Evolutionary conservation across 2,797 vertebrate genomes (phyloP).

Genomic region (Chrosomus eos): DNA sequence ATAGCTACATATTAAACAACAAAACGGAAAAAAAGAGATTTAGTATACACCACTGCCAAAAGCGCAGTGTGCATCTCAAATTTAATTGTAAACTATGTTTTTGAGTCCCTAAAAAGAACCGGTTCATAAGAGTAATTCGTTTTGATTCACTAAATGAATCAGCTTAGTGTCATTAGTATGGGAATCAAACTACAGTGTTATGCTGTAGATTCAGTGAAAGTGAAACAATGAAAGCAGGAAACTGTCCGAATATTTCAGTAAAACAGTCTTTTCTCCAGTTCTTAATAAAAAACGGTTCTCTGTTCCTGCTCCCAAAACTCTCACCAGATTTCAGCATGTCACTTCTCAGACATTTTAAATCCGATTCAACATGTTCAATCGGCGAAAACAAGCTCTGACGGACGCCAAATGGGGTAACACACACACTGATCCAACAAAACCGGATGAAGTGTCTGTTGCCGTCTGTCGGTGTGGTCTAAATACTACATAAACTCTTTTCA

Average conservation of each 20-base stretch:
- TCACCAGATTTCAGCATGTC: background rate
- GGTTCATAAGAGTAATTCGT: background rate
- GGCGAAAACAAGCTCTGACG: background rate
- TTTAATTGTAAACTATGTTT: background rate
- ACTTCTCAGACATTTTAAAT: background rate
- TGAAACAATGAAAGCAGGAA: background rate
- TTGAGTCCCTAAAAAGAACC: background rate
- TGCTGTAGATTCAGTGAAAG: background rate
- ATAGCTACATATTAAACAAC: background rate
- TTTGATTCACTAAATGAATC: background rate
- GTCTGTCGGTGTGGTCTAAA: background rate
- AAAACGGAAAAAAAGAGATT: background rate
- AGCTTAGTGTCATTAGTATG: background rate
- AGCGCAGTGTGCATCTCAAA: background rate
- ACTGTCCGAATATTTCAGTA: background rate
- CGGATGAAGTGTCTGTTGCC: background rate
- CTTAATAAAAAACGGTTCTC: background rate
- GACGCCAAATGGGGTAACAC: background rate
- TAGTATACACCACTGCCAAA: background rate
- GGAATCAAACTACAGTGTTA: background rate
- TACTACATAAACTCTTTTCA: background rate
- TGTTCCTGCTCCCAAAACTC: background rate
- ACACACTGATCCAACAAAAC: background rate
- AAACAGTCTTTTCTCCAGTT: background rate
- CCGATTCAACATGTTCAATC: background rate